phyloP scores from a whole-genome alignment of 2,888 invertebrate genomes.

The Schrankia costaestrigalis region DNA sequence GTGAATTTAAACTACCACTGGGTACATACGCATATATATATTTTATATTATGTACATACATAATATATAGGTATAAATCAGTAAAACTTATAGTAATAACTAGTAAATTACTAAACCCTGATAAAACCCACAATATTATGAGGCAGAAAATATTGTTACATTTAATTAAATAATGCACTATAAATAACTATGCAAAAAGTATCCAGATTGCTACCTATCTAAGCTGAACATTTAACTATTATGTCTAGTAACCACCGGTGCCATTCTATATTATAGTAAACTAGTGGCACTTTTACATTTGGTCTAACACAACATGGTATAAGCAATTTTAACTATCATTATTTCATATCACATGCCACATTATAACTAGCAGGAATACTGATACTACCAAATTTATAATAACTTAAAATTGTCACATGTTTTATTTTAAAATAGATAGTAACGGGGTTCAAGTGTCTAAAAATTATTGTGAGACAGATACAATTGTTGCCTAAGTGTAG shows the following conservation, averaged over 20 bases:
- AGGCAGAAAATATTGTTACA: constrained; percentile 7
- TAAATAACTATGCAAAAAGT: constrained; percentile 21
- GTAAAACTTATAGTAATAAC: constrained; percentile 11
- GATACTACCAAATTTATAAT: too few species aligned
- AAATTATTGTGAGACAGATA: too few species aligned
- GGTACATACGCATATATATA: constrained; percentile 5
- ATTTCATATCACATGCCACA: too few species aligned
- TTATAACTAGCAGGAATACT: too few species aligned
- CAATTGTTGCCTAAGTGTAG: too few species aligned
- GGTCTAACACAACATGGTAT: constrained; percentile 1
- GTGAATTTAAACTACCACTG: constrained; percentile 8
- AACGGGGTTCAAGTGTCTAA: too few species aligned
- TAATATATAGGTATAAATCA: too few species aligned
- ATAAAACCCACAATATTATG: constrained; percentile 3
- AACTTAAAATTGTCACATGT: too few species aligned
- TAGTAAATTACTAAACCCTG: constrained; percentile 12
- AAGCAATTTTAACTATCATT: too few species aligned
- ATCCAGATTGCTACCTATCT: constrained; percentile 27
- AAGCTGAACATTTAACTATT: constrained; percentile 25
- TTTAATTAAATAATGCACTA: constrained; percentile 22
- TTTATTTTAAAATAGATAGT: too few species aligned
- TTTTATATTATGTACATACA: background rate
- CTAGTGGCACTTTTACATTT: constrained; percentile 7
- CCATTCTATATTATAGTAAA: constrained; percentile 1
- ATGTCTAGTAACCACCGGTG: constrained; percentile 20